phyloP scores from a whole-genome alignment of 1,140 invertebrate genomes.

The Ceratina japonica region DNA sequence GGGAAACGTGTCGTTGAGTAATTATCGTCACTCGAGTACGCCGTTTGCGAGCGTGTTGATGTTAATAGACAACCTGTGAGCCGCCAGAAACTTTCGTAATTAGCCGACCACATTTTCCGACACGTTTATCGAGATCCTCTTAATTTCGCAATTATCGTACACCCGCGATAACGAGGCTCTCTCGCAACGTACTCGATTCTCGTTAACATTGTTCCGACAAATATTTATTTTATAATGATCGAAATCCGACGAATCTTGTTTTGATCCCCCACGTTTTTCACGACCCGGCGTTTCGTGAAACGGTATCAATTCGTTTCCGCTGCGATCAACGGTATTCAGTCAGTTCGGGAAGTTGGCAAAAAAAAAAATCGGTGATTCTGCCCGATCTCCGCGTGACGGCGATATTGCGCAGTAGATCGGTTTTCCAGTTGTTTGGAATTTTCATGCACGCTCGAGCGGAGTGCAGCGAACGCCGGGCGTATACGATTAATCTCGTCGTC shows the following conservation, averaged over 20 bases:
- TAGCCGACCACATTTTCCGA: slow-evolving; percentile 1
- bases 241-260: not conserved
- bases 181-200: not conserved
- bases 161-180: not conserved
- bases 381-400: not conserved
- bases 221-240: not conserved
- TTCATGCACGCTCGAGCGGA: not conserved
- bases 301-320: no score
- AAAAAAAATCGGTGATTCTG: not conserved
- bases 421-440: slow-evolving; percentile 12
- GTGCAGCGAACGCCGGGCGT: not conserved
- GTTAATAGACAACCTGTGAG: slow-evolving; percentile 24
- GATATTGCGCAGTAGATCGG: slow-evolving; percentile 9
- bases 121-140: slow-evolving; percentile 18
- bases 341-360: not conserved
- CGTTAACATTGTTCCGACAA: not conserved
- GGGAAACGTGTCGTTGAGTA: slow-evolving; percentile 22
- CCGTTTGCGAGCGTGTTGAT: slow-evolving; percentile 11
- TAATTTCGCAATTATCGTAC: slow-evolving; percentile 21
- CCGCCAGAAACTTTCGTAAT: slow-evolving; percentile 34
- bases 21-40: slow-evolving; percentile 21
- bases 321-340: not conserved
- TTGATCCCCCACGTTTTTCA: no score
- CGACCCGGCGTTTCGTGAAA: not conserved
- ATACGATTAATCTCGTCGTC: slow-evolving; percentile 14